Base-by-base conservation (phyloP, 2,888 invertebrate genomes). In the Augochlorella aurata region DNA sequence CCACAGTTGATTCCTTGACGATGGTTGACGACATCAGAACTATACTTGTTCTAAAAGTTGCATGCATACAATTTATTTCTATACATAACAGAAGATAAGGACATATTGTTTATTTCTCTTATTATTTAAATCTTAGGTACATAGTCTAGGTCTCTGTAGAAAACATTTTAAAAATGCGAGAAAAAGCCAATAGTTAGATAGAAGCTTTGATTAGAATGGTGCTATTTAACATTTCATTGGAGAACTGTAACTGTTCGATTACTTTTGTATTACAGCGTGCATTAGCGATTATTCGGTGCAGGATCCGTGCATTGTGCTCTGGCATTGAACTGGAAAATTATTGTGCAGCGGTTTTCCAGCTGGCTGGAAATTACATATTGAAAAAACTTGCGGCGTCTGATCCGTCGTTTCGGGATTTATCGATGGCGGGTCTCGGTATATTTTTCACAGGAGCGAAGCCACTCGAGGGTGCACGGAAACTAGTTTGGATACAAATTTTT, bases 401-500 rank as follows among this genome's bases (percentile, higher is more conserved):
- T 52, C 16, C 67, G 47, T 52, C 52, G 58, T 63, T 12, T 16
- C n/a, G 7, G 50, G 67, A 81, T 81, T 79, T 80, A 80, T 81
- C 74, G 80, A 54, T 24, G 69, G 21, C 21, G 21, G 58, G 45
- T 44, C 24, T 61, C 71, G 70, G 74, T 52, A 75, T 80, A 81
- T 71, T 81, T 80, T 79, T 71, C 71, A 68, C 65, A 44, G 74
- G 44, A 44, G 38, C 38, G 71, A 29, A 81, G 72, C 66, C 70
- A 77, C 70, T 67, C 14, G 65, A 38, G 77, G 69, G 63, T 63
- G 73, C 52, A 38, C 67, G 79, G 73, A 66, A 71, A 82, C 83
- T 80, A 81, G 86, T 77, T 86, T 66, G 86, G 86, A 85, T 86
- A 81, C 78, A 86, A 85, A 85, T 85, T 86, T 86, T 87, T 87